Percentiles rank a stretch among this genome's conserved stretches.
phyloP scores from a whole-genome alignment of 2,888 invertebrate genomes.

The Acanthacorydalis orientalis region DNA sequence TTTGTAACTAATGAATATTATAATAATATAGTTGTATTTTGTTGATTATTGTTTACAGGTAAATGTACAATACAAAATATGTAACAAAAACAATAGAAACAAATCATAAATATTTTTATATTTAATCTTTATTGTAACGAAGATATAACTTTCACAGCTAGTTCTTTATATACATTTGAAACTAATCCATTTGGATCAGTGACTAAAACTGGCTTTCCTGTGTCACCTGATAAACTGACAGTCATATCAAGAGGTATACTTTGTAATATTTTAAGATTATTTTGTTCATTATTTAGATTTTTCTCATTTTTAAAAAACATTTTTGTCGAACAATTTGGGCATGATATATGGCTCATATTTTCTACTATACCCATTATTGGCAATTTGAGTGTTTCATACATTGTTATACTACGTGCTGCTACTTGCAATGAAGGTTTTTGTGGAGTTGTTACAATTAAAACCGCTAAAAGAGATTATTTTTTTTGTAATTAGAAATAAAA shows the following conservation, averaged over 20 bases:
- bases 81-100: too few species aligned
- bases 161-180: conserved; percentile 5
- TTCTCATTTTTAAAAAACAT: too few species aligned
- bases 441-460: conserved; percentile 83
- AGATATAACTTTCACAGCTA: background rate
- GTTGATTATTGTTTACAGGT: too few species aligned
- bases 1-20: too few species aligned
- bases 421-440: conserved; percentile 79
- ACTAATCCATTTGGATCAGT: conserved; percentile 32
- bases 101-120: too few species aligned
- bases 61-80: too few species aligned
- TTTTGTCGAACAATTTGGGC: conserved; percentile 48
- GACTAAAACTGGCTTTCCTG: conserved; percentile 58
- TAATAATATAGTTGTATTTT: too few species aligned
- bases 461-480: conserved; percentile 33
- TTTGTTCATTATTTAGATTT: conserved; percentile 27
- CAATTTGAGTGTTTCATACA: conserved; percentile 71
- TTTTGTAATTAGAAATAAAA: background rate
- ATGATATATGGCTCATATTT: conserved; percentile 73
- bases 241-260: conserved; percentile 56
- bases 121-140: too few species aligned
- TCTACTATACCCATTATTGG: conserved; percentile 78
- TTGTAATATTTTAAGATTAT: conserved; percentile 47
- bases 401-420: conserved; percentile 66
- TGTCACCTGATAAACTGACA: conserved; percentile 52